Evolutionary conservation across 2,113 vertebrate genomes (phyloP).

Genomic region (Hepsetus odoe): DNA sequence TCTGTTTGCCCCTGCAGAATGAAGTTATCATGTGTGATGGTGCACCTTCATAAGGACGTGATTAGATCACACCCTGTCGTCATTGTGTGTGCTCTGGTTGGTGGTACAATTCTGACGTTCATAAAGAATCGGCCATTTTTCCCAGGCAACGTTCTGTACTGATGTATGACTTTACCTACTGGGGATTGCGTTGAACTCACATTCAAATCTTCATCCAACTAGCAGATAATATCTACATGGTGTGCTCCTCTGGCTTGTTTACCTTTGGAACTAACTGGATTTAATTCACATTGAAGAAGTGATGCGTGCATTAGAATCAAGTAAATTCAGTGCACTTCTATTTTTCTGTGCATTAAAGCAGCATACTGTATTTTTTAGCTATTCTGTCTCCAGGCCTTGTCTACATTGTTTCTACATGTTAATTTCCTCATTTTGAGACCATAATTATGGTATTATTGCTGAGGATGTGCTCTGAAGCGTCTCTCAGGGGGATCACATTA

Average conservation of each 20-base stretch:
- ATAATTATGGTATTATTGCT: slow-evolving; percentile 28
- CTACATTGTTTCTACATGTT: not conserved
- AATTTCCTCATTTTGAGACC: slow-evolving; percentile 16
- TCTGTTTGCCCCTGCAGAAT: slow-evolving; percentile 8
- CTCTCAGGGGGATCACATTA: not conserved
- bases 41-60: slow-evolving; percentile 11
- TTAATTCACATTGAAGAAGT: no score
- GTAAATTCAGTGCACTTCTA: not conserved
- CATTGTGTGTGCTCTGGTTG: not conserved
- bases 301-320: not conserved
- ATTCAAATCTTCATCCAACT: no score
- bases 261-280: no score
- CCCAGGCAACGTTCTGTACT: not conserved
- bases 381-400: not conserved
- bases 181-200: no score
- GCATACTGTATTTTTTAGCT: not conserved
- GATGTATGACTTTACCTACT: not conserved
- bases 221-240: not conserved
- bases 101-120: not conserved
- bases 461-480: slow-evolving; percentile 35
- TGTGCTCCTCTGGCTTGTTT: no score
- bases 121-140: not conserved
- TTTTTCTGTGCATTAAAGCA: not conserved
- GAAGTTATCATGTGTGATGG: slow-evolving; percentile 18
- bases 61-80: not conserved